Base-by-base conservation (phyloP, 2,888 invertebrate genomes). In the Boloria euphrosyne region DNA sequence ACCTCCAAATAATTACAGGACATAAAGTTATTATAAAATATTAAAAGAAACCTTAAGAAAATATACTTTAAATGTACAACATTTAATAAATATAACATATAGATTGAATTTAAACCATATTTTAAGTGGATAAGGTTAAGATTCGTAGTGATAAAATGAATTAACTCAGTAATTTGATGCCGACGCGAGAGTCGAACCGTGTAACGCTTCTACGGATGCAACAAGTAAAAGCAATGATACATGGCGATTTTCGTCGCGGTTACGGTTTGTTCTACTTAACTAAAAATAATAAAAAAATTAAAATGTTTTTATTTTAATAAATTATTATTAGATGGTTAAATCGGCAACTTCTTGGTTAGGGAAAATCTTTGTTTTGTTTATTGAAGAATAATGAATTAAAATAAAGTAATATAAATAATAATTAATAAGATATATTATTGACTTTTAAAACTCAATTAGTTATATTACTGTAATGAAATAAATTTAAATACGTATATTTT, bases 221-320 rank as follows among this genome's bases (percentile, higher is more conserved):
- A 81, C 82, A 83, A 84, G 85, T 85, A 87, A 86, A 87, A 84
- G 85, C 87, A 87, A 85, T 87, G 87, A 88, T 88, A 89, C 86
- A 83, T 82, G 82, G 86, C 80, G 83, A 80, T 80, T 85, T 86
- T 86, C 82, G 87, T 86, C 88, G 87, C 86, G 79, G 78, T 69
- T 69, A 71, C 73, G 78, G 14, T 79, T 44, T 67, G 66, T 78
- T 86, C 83, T 68, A 72, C 74, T 82, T 80, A 17, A 22, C 22
- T 3, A 22, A 2, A 18, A 50, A 50, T 47, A 16, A 47, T 47
- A 50, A 17, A 38, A 38, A 38, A 5, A 31, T 6, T 31, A 22
- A 22, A 22, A 2, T 31, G 5, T 31, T 6, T 31, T 6, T 31
- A 31, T 31, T 31, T 31, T 31, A 5, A 31, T 31, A 31, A 31